Base-by-base conservation (phyloP, 1,140 invertebrate genomes). In the Drosophila cardini region DNA sequence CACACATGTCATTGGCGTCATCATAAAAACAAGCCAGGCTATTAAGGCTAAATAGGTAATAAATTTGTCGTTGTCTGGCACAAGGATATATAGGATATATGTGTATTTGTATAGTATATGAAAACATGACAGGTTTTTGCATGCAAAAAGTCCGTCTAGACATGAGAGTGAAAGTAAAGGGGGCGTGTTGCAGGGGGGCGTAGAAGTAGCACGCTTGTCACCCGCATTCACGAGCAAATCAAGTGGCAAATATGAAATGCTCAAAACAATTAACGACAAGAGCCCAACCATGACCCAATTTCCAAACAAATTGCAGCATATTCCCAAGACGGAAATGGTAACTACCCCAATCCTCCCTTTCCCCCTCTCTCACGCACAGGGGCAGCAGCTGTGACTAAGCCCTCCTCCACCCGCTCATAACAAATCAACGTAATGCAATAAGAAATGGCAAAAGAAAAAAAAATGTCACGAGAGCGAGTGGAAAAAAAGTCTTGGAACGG, bases 1-100 rank as follows among this genome's bases (percentile, higher is more conserved):
- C 40, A 30, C 36, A 53, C 56, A 65, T 67, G 80, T 82, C 73
- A 64, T 58, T 57, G 68, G 76, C 72, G 62, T 67, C 79, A 76
- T 84, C 84, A 87, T 87, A 86, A 72, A 89, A 84, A 84, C 87
- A 84, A 90, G 80, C 73, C 79, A 50, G 71, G 72, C 84, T 87
- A 89, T 89, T 89, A 89, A 78, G 73, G 74, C 84, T 89, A 89
- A 89, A 89, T 89, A 89, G 84, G 84, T 84, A 89, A 89, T 89
- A 89, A 89, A 89, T 89, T 89, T 89, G 68, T 52, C 78, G 73
- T 71, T 85, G 85, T 76, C 84, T 89, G 80, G 71, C 77, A 38
- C 60, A 90, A 89, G 84, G 84, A 89, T 75, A 70, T 70, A 26
- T 26, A 26, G 21, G 21, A 26, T 26, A 26, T 26, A 3, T 4